A percentile compares a stretch with the other conserved stretches of the same genome.
These are phyloP conservation scores for Halictus ligatus DNA, from an alignment of 2,888 invertebrate species.

Conservation along the genomic window DNA sequence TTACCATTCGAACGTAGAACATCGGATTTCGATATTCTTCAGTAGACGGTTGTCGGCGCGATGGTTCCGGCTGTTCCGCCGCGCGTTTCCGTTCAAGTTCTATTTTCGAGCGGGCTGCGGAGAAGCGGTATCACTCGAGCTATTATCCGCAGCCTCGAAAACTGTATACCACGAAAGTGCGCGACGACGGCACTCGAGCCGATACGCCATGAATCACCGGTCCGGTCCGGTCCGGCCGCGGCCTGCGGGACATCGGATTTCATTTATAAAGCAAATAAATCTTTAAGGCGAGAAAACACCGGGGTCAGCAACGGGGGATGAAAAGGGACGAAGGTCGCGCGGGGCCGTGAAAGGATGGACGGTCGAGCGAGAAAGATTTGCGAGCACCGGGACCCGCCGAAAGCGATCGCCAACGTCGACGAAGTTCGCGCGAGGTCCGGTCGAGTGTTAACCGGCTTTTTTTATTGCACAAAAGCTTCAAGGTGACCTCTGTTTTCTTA, in stretches of 20 bases:
- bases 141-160: slow-evolving; percentile 67
- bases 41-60: slow-evolving; percentile 30
- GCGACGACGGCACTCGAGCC: slow-evolving; percentile 61
- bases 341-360: slow-evolving; percentile 3
- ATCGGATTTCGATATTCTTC: slow-evolving; percentile 65
- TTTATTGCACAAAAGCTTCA: background rate
- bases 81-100: slow-evolving; percentile 58
- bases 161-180: slow-evolving; percentile 63
- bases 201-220: slow-evolving; percentile 72
- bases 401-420: slow-evolving; percentile 42
- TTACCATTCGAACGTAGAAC: slow-evolving; percentile 43
- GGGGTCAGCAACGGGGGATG: slow-evolving; percentile 61
- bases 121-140: slow-evolving; percentile 57
- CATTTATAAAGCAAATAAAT: slow-evolving; percentile 78
- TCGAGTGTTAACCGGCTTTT: background rate
- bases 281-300: slow-evolving; percentile 71
- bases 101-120: slow-evolving; percentile 53
- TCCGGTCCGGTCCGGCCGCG: slow-evolving; percentile 24
- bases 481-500: too few relatives aligned
- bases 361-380: slow-evolving; percentile 41
- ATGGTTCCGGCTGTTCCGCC: slow-evolving; percentile 51
- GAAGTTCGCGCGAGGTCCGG: slow-evolving; percentile 35
- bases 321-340: slow-evolving; percentile 22
- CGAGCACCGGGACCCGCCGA: slow-evolving; percentile 28
- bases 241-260: slow-evolving; percentile 71